phyloP scores from a whole-genome alignment of 1,140 invertebrate species.

The Chironomus striatipennis region DNA sequence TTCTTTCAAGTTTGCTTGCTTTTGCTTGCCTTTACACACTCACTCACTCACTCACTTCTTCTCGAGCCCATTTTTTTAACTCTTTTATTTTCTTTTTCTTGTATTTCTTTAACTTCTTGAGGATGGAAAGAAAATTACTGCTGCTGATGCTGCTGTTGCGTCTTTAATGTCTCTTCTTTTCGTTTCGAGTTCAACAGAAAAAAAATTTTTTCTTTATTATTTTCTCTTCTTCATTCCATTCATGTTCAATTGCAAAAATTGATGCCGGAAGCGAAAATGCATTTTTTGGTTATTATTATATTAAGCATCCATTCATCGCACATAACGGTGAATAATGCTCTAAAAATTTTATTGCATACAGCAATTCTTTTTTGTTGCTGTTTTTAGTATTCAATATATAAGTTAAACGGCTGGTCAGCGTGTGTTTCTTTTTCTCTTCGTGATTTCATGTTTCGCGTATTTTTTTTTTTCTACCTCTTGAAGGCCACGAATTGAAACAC shows the following conservation, averaged over 20 bases:
- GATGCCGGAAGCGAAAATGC: not conserved
- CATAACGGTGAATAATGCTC: conserved; percentile 12
- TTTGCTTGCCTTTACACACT: not conserved
- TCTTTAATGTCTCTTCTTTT: not conserved
- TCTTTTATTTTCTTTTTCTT: not conserved
- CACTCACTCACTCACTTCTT: not conserved
- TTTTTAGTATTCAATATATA: not conserved
- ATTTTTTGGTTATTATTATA: not conserved
- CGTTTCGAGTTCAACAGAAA: not conserved
- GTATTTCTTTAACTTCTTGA: not conserved
- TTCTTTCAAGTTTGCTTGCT: conserved; percentile 22
- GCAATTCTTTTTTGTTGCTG: not conserved
- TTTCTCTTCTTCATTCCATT: no score
- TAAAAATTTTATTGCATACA: not conserved
- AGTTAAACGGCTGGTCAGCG: not conserved
- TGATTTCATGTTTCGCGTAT: conserved; percentile 12
- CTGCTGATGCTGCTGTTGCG: not conserved
- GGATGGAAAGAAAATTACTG: not conserved
- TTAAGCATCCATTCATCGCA: no score
- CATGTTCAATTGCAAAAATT: not conserved
- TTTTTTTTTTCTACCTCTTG: not conserved
- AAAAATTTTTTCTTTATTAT: not conserved
- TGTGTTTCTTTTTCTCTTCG: conserved; percentile 8
- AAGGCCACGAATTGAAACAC: conserved; percentile 11
- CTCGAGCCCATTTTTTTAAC: conserved; percentile 9